phyloP scores from a whole-genome alignment of 92 coral and sea anemone species.

The Siderastrea siderea region DNA sequence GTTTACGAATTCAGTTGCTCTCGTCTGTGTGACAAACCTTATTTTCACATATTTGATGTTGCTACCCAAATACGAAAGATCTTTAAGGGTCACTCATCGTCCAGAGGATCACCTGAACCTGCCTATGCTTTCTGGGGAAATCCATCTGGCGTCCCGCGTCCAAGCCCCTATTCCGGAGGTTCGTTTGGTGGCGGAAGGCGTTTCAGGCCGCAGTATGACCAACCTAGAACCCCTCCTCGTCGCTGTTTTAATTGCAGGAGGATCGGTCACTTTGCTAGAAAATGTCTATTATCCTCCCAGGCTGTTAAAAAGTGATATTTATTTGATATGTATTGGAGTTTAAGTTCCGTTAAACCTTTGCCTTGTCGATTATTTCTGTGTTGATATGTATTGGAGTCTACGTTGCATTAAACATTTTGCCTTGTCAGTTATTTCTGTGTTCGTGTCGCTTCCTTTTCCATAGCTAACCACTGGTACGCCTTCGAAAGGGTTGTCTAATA shows the following conservation, averaged over 20 bases:
- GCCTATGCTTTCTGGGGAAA: background rate
- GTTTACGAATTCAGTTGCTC: background rate
- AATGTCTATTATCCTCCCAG: background rate
- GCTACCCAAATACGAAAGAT: background rate
- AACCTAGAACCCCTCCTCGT: background rate
- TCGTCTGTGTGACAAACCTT: background rate
- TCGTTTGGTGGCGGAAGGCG: background rate
- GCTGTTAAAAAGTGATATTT: conserved; percentile 8
- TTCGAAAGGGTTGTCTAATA: background rate
- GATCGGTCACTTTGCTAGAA: conserved; percentile 12
- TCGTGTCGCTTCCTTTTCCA: background rate
- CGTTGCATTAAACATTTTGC: background rate
- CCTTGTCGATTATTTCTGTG: background rate
- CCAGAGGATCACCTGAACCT: too few species aligned
- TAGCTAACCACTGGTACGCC: conserved; percentile 21
- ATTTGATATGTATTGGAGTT: background rate
- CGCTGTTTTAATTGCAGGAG: conserved; percentile 25
- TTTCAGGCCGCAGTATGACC: background rate
- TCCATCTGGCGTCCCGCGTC: background rate
- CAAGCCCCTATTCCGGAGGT: background rate
- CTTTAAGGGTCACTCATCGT: too few species aligned
- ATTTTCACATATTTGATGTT: background rate
- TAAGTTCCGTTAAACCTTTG: background rate
- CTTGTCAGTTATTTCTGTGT: conserved; percentile 1
- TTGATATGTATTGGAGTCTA: too few species aligned